Base-by-base conservation (phyloP, 2,888 invertebrate genomes). In the Furcula furcula region DNA sequence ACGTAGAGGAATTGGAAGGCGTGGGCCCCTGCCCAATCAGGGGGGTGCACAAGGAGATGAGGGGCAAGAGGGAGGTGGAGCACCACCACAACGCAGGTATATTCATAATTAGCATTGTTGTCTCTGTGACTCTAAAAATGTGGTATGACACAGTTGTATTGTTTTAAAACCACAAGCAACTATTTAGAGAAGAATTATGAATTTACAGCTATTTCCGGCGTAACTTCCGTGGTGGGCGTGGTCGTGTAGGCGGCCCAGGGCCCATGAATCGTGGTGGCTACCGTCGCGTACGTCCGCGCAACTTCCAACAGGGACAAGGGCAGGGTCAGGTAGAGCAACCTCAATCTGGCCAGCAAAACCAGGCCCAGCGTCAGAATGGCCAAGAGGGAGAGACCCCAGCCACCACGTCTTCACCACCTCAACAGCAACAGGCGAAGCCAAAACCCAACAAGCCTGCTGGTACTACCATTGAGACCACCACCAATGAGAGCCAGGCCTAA, bases 151-250 rank as follows among this genome's bases (percentile, higher is more conserved):
- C n/a, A n/a, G n/a, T n/a, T n/a, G n/a, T n/a, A n/a, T n/a, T n/a
- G n/a, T n/a, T n/a, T n/a, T n/a, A n/a, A n/a, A n/a, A n/a, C n/a
- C n/a, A n/a, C n/a, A n/a, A n/a, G n/a, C n/a, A n/a, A n/a, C n/a
- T n/a, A n/a, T n/a, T n/a, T n/a, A n/a, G n/a, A n/a, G n/a, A n/a
- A n/a, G n/a, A n/a, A n/a, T n/a, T n/a, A n/a, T n/a, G 7, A n/a
- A 31, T 23, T 27, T 26, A 91, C 36, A 58, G 93, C 63, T 94
- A 92, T 82, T 94, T 92, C 92, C 93, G 93, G 63, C 93, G 93
- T 55, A 94, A 94, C 75, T 93, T 92, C 90, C 92, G 93, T 51
- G 93, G 93, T 29, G 92, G 93, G 54, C 89, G 92, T n/a, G n/a
- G n/a, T 51, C 92, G 92, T 12, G 79, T 86, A 26, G 80, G 71